Evolutionary conservation across 2,888 invertebrate genomes (phyloP).

Genomic region (Himalopsyche anomala): DNA sequence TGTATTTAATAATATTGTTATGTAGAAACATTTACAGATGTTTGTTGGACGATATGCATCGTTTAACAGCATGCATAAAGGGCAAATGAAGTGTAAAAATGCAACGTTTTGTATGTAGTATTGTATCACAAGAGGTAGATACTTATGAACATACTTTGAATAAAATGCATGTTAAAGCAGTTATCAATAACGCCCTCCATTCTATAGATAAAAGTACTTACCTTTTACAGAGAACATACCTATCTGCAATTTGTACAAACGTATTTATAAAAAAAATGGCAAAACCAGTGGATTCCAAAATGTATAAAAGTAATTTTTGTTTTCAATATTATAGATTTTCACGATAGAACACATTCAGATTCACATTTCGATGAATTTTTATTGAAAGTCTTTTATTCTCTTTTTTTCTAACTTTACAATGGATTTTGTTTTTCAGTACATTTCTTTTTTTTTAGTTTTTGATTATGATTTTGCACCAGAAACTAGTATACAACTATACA

Average conservation of each 20-base stretch:
- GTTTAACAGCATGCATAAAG: slow-evolving; percentile 20
- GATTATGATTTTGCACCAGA: too few relatives aligned
- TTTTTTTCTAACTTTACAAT: too few relatives aligned
- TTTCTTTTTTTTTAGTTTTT: too few relatives aligned
- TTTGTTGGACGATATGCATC: slow-evolving; percentile 31
- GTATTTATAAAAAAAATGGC: neutral
- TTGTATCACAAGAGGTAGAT: slow-evolving; percentile 37
- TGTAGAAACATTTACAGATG: slow-evolving; percentile 44
- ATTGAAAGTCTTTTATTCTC: too few relatives aligned
- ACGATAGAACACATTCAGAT: too few relatives aligned
- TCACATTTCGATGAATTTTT: too few relatives aligned
- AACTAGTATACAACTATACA: too few relatives aligned
- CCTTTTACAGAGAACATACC: neutral
- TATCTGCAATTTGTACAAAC: neutral
- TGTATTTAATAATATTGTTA: too few relatives aligned
- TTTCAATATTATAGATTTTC: too few relatives aligned
- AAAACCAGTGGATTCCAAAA: neutral
- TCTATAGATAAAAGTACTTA: slow-evolving; percentile 25
- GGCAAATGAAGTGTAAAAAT: slow-evolving; percentile 51
- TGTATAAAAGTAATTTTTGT: neutral
- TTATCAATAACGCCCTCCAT: slow-evolving; percentile 32
- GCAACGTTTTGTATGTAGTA: slow-evolving; percentile 46
- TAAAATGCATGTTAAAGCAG: slow-evolving; percentile 29
- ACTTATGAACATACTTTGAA: neutral
- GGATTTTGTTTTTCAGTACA: too few relatives aligned